Evolutionary conservation across 2,888 invertebrate genomes (phyloP).

Genomic region (Pelosia muscerda): DNA sequence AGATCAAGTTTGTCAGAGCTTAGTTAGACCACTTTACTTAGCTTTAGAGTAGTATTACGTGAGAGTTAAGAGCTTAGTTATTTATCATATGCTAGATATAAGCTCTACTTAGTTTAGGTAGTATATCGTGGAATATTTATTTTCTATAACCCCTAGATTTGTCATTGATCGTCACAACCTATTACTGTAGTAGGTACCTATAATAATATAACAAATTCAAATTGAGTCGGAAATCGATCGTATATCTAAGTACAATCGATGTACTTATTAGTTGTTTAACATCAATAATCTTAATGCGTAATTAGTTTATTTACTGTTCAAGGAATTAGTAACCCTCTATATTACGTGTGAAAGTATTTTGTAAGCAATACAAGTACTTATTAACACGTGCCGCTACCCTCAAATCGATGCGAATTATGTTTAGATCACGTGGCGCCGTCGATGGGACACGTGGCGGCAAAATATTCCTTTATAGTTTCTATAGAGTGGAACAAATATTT

Average conservation of each 20-base stretch:
- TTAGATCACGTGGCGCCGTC: conserved; percentile 72
- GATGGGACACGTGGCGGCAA: conserved; percentile 72
- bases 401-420: conserved; percentile 56
- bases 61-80: too few species aligned
- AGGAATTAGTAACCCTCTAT: conserved; percentile 20
- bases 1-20: too few species aligned
- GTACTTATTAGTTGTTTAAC: background rate
- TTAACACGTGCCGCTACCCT: conserved; percentile 60
- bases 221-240: too few species aligned
- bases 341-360: conserved; percentile 42
- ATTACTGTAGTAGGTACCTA: background rate
- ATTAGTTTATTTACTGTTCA: conserved; percentile 22
- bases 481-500: conserved; percentile 79
- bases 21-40: too few species aligned
- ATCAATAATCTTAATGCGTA: conserved; percentile 9
- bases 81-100: too few species aligned
- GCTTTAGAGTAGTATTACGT: too few species aligned
- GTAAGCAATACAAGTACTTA: conserved; percentile 39
- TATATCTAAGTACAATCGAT: background rate
- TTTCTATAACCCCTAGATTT: background rate
- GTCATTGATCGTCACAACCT: background rate
- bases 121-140: too few species aligned
- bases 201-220: too few species aligned
- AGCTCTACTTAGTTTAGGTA: too few species aligned
- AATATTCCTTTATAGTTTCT: conserved; percentile 60